Evolutionary conservation across 2,888 invertebrate species (phyloP), one percentile per base, ranked within the genome.

Genomic region (Tipula helvola): DNA sequence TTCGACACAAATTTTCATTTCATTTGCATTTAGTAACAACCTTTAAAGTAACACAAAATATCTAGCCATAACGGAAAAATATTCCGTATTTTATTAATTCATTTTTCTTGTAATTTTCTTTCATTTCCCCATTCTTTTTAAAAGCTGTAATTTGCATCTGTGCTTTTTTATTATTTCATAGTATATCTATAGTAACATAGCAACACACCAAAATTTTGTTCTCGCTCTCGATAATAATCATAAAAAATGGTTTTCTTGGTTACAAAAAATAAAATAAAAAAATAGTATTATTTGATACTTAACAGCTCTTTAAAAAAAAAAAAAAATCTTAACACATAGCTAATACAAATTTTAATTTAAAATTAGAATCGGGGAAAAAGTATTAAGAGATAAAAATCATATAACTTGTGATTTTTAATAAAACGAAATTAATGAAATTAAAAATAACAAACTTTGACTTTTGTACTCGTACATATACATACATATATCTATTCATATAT

Each of bases 141-240:
- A 28, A 71, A 71, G 71, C 71, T 71, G 71, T 71, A 71, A 71
- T 71, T 71, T 71, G 71, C 71, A 71, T 71, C 71, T 71, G 71
- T 71, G 71, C 71, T 71, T 71, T 71, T 71, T 71, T 71, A 71
- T 71, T 71, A 71, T 71, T 71, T 71, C 71, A 71, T 71, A 71
- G 71, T 71, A 28, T 71, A 5, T 28, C 1, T 28, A 28, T 28
- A 28, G 28, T 28, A 1, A 28, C 28, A 28, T 71, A 28, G 18
- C 28, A 71, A 28, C 71, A 28, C 71, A 8, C 18, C 18, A 10
- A 71, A 28, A 28, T 28, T 71, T 71, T 57, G 16, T 71, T 71
- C 3, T 28, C 71, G n/a, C 28, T 71, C 71, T 28, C 71, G 71
- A 71, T 71, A 71, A 71, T 71, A 71, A 71, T 71, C 71, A 71